These are phyloP conservation scores for Arctia plantaginis DNA, from an alignment of 2,888 invertebrate genomes.

Conservation along the genomic window DNA sequence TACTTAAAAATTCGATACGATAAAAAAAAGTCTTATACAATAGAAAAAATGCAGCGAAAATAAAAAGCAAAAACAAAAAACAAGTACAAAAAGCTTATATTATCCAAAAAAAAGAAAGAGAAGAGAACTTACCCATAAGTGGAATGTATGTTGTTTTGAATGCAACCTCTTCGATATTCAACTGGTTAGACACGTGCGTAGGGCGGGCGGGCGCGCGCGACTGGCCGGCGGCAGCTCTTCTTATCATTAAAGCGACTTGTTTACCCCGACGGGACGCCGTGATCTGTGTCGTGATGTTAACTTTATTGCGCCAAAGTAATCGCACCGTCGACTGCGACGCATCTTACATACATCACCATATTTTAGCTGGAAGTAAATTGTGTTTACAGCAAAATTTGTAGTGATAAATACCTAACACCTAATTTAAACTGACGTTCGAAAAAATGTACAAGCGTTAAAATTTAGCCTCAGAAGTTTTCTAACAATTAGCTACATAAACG, in stretches of 20 bases:
- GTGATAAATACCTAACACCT: neutral
- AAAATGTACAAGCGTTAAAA: neutral
- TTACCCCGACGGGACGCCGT: conserved; percentile 71
- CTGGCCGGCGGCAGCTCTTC: conserved; percentile 72
- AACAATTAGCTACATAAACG: too few species aligned
- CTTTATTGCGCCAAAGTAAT: conserved; percentile 60
- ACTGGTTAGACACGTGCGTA: conserved; percentile 64
- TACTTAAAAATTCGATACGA: neutral
- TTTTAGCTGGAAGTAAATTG: neutral
- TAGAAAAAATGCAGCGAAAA: neutral
- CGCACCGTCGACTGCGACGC: conserved; percentile 27
- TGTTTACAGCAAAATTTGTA: neutral
- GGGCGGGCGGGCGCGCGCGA: conserved; percentile 81
- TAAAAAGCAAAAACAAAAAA: neutral
- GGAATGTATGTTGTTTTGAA: conserved; percentile 42
- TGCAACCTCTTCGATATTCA: conserved; percentile 38
- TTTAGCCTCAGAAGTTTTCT: neutral
- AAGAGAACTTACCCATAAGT: conserved; percentile 54
- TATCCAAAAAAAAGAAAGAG: conserved; percentile 14
- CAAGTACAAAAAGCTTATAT: neutral
- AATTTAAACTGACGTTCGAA: neutral
- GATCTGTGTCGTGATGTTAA: conserved; percentile 74
- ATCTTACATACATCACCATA: conserved; percentile 6
- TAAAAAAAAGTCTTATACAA: neutral
- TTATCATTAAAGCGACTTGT: conserved; percentile 79